These are phyloP conservation scores for Erinaceus europaeus DNA, from an alignment of 2,113 vertebrate species.

Conservation along the genomic window DNA sequence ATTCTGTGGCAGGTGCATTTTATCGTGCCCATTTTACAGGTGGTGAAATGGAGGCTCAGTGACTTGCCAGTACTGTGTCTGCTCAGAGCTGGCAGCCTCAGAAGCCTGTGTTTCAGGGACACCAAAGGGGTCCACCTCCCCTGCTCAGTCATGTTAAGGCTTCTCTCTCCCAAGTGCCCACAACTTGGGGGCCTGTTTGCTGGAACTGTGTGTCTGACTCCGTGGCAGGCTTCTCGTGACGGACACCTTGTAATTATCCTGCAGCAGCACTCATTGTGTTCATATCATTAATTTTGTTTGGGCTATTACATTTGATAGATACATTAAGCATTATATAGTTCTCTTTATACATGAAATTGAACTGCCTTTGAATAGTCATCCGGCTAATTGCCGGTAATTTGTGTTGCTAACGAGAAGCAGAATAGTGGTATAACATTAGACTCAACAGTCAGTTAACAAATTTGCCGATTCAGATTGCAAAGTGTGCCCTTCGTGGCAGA, in stretches of 20 bases:
- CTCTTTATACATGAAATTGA: conserved; percentile 86
- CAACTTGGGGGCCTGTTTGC: conserved; percentile 74
- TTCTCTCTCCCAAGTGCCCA: conserved; percentile 58
- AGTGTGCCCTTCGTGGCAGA: conserved; percentile 74
- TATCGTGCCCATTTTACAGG: too few relatives aligned
- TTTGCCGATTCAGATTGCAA: conserved; percentile 82
- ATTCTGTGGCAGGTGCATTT: too few relatives aligned
- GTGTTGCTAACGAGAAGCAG: conserved; percentile 88
- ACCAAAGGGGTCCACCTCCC: not conserved
- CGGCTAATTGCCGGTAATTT: conserved; percentile 90
- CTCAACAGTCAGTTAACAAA: conserved; percentile 89
- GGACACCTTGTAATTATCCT: conserved; percentile 87
- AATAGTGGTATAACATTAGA: conserved; percentile 87
- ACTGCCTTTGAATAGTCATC: conserved; percentile 89
- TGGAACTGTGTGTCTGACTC: conserved; percentile 69
- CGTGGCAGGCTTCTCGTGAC: conserved; percentile 66
- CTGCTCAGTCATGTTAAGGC: conserved; percentile 21
- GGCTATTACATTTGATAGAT: conserved; percentile 87
- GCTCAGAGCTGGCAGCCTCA: accelerated
- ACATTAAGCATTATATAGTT: conserved; percentile 88
- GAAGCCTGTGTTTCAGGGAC: not conserved
- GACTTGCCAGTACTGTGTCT: not conserved
- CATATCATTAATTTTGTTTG: conserved; percentile 87
- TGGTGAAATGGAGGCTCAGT: not conserved
- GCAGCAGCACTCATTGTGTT: conserved; percentile 82